A percentile compares a stretch with the other conserved stretches of the same genome.
Evolutionary conservation across 2,888 invertebrate species (phyloP).

Genomic region (Meteorus colon): DNA sequence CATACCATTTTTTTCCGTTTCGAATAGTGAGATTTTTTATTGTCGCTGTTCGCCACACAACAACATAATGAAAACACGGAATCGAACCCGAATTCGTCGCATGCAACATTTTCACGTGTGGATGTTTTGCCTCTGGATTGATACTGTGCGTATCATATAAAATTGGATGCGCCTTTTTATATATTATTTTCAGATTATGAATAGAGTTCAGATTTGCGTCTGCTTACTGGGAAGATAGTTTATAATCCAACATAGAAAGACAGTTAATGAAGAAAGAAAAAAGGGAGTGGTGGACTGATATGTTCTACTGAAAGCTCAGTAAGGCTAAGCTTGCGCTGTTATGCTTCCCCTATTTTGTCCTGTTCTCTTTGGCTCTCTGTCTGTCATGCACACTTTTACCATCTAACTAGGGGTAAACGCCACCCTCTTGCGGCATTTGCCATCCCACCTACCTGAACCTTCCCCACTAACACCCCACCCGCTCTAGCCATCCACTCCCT

Average conservation of each 20-base stretch:
- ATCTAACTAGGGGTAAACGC: slow-evolving; percentile 28
- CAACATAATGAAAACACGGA: not conserved
- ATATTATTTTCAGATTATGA: slow-evolving; percentile 29
- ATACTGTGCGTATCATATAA: slow-evolving; percentile 41
- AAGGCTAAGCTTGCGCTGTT: slow-evolving; percentile 67
- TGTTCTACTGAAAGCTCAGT: slow-evolving; percentile 54
- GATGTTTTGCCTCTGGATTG: not conserved
- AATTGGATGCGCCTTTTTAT: slow-evolving; percentile 44
- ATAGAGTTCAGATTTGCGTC: slow-evolving; percentile 13
- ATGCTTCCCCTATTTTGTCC: slow-evolving; percentile 40
- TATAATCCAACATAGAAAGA: not conserved
- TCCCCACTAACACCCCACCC: not conserved
- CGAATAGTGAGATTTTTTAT: not conserved
- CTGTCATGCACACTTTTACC: slow-evolving; percentile 18
- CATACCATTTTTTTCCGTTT: not conserved
- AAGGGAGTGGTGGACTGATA: slow-evolving; percentile 49
- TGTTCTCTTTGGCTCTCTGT: slow-evolving; percentile 27
- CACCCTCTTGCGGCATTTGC: slow-evolving; percentile 35
- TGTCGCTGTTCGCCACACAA: not conserved
- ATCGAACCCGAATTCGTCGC: too few species aligned
- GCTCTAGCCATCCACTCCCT: slow-evolving; percentile 37
- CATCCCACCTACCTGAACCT: slow-evolving; percentile 17
- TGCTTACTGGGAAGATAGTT: not conserved
- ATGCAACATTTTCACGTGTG: too few species aligned
- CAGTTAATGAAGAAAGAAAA: slow-evolving; percentile 38